phyloP scores from a whole-genome alignment of 2,113 vertebrate genomes.

The Glaucidium brasilianum region DNA sequence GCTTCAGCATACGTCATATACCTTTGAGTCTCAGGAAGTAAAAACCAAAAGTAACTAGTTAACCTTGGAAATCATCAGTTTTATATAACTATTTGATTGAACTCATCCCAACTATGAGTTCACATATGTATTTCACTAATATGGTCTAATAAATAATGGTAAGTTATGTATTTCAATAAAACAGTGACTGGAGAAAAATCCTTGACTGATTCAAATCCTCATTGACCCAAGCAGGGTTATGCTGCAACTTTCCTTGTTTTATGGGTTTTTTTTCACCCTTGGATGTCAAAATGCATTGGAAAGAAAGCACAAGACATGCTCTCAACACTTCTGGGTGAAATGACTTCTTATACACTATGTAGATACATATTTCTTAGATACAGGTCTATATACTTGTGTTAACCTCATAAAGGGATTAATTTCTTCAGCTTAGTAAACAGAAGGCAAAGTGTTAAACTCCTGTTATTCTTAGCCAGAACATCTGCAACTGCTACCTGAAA shows the following conservation, averaged over 20 bases:
- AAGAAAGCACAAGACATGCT: background rate
- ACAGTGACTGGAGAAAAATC: background rate
- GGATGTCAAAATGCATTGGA: background rate
- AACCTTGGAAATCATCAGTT: background rate
- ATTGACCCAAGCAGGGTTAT: background rate
- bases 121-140: accelerated
- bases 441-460: background rate
- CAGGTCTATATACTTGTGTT: background rate
- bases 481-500: background rate
- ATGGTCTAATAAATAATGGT: background rate
- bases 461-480: background rate
- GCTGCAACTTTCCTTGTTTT: background rate
- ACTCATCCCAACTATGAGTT: background rate
- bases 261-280: background rate
- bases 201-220: background rate
- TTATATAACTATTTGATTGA: background rate
- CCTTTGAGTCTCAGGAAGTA: background rate
- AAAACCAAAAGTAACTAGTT: background rate
- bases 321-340: background rate
- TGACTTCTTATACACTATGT: background rate
- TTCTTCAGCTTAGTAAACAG: background rate
- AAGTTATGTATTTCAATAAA: background rate
- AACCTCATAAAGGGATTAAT: background rate
- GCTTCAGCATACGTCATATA: background rate
- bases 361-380: background rate